Evolutionary conservation across 1,140 invertebrate genomes (phyloP), one percentile per base, ranked within the genome.

Genomic region (Mercenaria mercenaria): DNA sequence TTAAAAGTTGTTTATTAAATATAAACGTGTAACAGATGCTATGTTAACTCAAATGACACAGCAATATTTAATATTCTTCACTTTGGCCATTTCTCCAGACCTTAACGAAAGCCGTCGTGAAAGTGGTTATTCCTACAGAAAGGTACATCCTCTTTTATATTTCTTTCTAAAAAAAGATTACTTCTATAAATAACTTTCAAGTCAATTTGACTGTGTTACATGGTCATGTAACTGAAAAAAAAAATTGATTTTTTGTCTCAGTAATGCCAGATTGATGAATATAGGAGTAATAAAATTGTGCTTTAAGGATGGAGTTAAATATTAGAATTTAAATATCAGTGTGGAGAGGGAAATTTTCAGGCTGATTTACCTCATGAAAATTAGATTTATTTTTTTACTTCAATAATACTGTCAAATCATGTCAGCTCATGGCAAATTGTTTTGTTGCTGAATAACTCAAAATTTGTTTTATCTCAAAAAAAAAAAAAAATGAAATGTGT

Each of bases 91-190:
- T 95, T 95, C 96, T 95, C 95, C 96, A 98, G 97, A 97, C 98
- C 96, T 97, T 99, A 96, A 97, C 97, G 95, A 97, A 98, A 96
- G 98, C 98, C 89, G 97, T 99, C 96, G 98, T 99, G 91, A 99
- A 99, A 98, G 99, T 99, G 94, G 98, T 99, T 95, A 98, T 99
- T 95, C 99, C 99, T 91, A 99, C 98, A 91, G 99, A 99, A 97
- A 98, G 97, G 98, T 98, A 96, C 94, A 77, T 26, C 61, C 37
- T 87, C 85, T 79, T 87, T 79, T 86, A 32, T 50, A 50, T 72
- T 56, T 74, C 47, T 79, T 79, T 52, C 47, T 79, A 79, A 79
- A 79, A 79, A 47, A 15, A 77, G 26, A 13, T 8, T 34, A 43
- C 20, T 29, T 77, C 47, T 50, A 77, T 50, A 52, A 50, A 77